phyloP scores from a whole-genome alignment of 2,888 invertebrate species.

The Oscheius sp. region DNA sequence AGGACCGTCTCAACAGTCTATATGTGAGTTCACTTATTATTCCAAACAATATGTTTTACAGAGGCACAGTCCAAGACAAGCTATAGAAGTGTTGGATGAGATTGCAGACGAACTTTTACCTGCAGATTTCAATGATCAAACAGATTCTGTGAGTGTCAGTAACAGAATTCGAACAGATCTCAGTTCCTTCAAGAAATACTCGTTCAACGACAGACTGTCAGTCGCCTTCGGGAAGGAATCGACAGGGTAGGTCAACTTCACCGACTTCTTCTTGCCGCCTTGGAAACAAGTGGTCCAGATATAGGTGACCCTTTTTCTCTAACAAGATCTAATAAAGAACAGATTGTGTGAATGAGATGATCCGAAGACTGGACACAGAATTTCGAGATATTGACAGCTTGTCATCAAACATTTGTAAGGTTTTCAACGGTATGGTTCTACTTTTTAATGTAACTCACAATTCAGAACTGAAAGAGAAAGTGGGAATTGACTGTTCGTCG shows the following conservation, averaged over 20 bases:
- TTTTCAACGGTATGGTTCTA: slow-evolving; percentile 7
- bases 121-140: background rate
- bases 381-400: slow-evolving; percentile 5
- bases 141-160: background rate
- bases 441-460: background rate
- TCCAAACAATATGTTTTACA: background rate
- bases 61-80: slow-evolving; percentile 19
- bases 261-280: slow-evolving; percentile 17
- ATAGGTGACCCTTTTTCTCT: background rate
- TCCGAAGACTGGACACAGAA: slow-evolving; percentile 16
- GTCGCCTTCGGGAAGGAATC: slow-evolving; percentile 1
- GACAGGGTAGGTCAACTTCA: slow-evolving; percentile 21
- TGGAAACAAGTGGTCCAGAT: slow-evolving; percentile 21
- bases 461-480: background rate
- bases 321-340: background rate
- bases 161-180: background rate
- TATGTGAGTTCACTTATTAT: slow-evolving; percentile 17
- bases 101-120: background rate
- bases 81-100: background rate
- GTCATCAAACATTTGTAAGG: slow-evolving; percentile 10
- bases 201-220: slow-evolving; percentile 4
- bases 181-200: slow-evolving; percentile 20
- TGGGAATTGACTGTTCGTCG: background rate
- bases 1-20: slow-evolving; percentile 29
- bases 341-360: slow-evolving; percentile 17